Conservation (phyloP, 2,113 vertebrate species). For the Phocoena sinus region DNA sequence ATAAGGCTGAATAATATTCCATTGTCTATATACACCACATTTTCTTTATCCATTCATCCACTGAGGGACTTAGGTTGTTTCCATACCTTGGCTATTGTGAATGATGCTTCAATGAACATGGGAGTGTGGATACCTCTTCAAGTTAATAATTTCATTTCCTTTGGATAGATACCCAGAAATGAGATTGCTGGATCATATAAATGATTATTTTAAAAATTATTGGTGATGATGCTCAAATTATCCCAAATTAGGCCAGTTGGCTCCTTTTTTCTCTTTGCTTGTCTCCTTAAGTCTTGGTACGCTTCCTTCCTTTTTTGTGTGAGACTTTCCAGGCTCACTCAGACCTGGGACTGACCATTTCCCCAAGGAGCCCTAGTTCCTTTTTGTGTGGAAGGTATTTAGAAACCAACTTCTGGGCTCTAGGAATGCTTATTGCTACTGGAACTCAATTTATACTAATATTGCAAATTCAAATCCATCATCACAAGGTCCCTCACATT, state of each 20-base stretch:
- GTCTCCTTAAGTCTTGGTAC: background rate
- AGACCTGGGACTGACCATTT: background rate
- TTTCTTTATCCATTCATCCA: background rate
- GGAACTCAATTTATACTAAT: background rate
- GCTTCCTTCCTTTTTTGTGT: background rate
- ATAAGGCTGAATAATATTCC: background rate
- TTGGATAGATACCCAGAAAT: background rate
- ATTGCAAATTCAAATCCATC: background rate
- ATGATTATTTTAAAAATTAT: background rate
- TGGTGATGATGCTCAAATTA: background rate
- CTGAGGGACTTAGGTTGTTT: background rate
- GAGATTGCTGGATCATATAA: background rate
- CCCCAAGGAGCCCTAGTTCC: background rate
- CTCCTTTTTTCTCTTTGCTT: background rate
- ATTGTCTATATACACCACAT: background rate
- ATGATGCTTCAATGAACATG: background rate
- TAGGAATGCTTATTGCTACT: background rate
- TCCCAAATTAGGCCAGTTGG: background rate
- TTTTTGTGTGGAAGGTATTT: background rate
- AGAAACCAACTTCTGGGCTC: background rate
- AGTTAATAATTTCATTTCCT: background rate
- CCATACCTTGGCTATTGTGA: background rate
- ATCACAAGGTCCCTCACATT: background rate
- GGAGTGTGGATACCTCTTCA: background rate
- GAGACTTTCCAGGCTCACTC: background rate